Conservation (phyloP, 2,797 vertebrate genomes). For the Cirrhinus mrigala region DNA sequence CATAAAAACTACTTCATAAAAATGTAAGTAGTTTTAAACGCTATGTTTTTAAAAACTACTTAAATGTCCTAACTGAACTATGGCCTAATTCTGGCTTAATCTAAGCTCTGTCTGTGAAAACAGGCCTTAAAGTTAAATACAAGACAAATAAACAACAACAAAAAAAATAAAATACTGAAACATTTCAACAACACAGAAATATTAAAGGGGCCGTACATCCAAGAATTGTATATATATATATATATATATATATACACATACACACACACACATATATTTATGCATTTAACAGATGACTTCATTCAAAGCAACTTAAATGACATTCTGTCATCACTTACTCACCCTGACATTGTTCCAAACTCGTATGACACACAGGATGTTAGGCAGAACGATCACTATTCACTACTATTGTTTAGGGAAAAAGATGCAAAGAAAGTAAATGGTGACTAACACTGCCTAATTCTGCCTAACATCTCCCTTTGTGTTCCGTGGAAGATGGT, state of each 20-base stretch:
- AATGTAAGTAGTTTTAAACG: too few relatives aligned
- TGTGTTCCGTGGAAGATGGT: neutral
- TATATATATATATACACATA: too few relatives aligned
- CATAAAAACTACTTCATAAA: too few relatives aligned
- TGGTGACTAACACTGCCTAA: neutral
- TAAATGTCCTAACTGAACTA: too few relatives aligned
- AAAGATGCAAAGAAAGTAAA: neutral
- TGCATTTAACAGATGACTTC: neutral
- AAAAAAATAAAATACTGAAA: neutral
- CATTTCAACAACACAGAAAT: neutral
- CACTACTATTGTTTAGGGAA: neutral
- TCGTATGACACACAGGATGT: neutral
- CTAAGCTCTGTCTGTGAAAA: too few relatives aligned
- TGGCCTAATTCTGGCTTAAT: too few relatives aligned
- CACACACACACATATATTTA: too few relatives aligned
- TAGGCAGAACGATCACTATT: neutral
- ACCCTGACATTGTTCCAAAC: too few relatives aligned
- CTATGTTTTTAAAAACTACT: too few relatives aligned
- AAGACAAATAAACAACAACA: neutral
- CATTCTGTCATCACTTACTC: too few relatives aligned
- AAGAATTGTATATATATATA: too few relatives aligned
- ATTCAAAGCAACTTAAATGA: too few relatives aligned
- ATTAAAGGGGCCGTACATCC: neutral
- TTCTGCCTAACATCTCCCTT: neutral
- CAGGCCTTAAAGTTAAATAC: neutral